Conservation (phyloP, 2,113 vertebrate species). For the Syrmaticus mikado region DNA sequence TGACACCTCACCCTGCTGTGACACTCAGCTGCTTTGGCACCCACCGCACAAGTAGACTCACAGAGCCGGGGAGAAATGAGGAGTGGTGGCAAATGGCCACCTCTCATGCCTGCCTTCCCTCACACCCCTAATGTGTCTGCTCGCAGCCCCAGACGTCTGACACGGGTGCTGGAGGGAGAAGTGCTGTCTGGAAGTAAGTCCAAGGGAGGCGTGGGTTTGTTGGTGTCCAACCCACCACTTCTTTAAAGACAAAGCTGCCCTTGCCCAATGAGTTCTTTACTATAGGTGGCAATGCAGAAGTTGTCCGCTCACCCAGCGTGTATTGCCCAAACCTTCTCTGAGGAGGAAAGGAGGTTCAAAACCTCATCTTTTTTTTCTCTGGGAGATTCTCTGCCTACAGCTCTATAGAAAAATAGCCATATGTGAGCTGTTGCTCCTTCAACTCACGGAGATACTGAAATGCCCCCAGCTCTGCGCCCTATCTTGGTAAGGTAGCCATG, state of each 20-base stretch:
- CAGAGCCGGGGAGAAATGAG: background rate
- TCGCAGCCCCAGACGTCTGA: background rate
- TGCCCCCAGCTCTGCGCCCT: background rate
- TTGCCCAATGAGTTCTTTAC: background rate
- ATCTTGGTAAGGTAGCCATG: background rate
- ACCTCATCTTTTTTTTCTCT: background rate
- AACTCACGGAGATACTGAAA: background rate
- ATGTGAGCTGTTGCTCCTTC: background rate
- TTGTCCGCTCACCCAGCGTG: background rate
- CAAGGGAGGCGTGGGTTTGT: background rate
- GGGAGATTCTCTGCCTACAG: background rate
- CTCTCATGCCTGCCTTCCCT: background rate
- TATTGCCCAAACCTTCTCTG: background rate
- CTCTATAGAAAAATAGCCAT: background rate
- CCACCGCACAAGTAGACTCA: background rate
- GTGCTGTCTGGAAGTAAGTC: background rate
- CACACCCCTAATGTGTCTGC: background rate
- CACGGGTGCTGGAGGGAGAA: background rate
- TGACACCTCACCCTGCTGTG: background rate
- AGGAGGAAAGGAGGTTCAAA: background rate
- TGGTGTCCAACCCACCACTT: background rate
- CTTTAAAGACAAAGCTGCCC: background rate
- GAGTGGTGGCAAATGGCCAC: background rate
- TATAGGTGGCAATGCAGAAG: background rate
- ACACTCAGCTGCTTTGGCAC: background rate